Conservation (phyloP, 2,797 vertebrate genomes). For the Aselliscus stoliczkanus region DNA sequence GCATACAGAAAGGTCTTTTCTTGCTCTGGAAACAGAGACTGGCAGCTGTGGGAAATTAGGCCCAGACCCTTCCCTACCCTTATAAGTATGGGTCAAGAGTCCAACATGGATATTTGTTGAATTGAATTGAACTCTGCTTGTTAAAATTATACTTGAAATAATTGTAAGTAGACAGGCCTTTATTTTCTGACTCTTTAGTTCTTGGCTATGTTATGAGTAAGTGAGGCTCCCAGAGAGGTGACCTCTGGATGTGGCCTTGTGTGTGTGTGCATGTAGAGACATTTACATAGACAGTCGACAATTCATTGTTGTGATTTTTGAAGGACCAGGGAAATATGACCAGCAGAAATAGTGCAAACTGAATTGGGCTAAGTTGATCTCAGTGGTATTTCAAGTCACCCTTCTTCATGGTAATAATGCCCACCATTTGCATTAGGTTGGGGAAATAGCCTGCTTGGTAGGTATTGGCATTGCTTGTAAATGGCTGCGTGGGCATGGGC, state of each 20-base stretch:
- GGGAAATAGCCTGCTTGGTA: background rate
- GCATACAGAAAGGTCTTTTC: background rate
- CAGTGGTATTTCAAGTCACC: background rate
- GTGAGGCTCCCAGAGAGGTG: background rate
- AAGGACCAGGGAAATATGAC: background rate
- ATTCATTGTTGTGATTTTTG: background rate
- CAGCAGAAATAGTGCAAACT: background rate
- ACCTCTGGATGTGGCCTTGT: background rate
- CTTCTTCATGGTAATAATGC: slow-evolving; percentile 1
- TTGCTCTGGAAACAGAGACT: slow-evolving; percentile 25
- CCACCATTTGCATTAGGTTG: background rate
- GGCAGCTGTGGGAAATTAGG: background rate
- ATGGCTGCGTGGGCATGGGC: background rate
- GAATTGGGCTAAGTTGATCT: slow-evolving; percentile 4
- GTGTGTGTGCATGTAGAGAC: background rate
- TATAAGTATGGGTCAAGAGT: background rate
- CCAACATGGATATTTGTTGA: slow-evolving; percentile 7
- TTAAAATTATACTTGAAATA: slow-evolving; percentile 33
- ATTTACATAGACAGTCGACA: background rate
- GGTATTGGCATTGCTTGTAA: background rate
- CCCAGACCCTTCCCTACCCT: background rate
- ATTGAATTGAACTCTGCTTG: background rate
- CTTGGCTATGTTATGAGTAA: background rate
- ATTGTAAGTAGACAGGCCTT: background rate
- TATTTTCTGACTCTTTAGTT: slow-evolving; percentile 13